Evolutionary conservation across 2,888 invertebrate species (phyloP).

Genomic region (Cephalotes varians): DNA sequence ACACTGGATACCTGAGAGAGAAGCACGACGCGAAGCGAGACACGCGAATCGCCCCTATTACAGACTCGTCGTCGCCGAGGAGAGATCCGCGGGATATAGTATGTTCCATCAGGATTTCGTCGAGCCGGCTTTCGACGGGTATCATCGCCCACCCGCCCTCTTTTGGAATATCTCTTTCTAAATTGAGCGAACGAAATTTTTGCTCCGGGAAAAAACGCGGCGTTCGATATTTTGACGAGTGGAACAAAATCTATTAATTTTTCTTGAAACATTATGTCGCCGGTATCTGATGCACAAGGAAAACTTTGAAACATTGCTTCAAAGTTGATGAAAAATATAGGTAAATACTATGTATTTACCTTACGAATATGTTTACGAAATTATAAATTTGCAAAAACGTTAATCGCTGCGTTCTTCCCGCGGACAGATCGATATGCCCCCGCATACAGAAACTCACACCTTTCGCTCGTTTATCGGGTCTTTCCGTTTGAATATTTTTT

Average conservation of each 20-base stretch:
- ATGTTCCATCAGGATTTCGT: slow-evolving; percentile 23
- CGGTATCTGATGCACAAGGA: background rate
- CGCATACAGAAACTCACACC: slow-evolving; percentile 70
- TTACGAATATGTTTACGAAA: background rate
- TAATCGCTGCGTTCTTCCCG: slow-evolving; percentile 18
- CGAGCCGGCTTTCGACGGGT: slow-evolving; percentile 62
- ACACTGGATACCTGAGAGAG: slow-evolving; percentile 57
- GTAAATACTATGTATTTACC: too few species aligned
- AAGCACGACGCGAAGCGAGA: slow-evolving; percentile 68
- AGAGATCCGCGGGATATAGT: slow-evolving; percentile 30
- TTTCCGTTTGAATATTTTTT: slow-evolving; percentile 63
- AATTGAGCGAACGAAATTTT: slow-evolving; percentile 39
- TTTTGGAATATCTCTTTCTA: slow-evolving; percentile 76
- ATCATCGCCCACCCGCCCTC: slow-evolving; percentile 73
- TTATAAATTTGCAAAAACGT: background rate
- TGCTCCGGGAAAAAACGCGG: slow-evolving; percentile 20
- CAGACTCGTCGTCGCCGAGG: slow-evolving; percentile 65
- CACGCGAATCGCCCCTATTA: slow-evolving; percentile 73
- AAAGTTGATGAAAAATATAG: background rate
- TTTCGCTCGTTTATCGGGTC: slow-evolving; percentile 70
- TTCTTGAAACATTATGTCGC: background rate
- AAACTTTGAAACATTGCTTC: background rate
- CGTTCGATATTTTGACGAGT: background rate
- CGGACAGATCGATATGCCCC: slow-evolving; percentile 53
- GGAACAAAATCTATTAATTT: background rate